phyloP scores from a whole-genome alignment of 2,797 vertebrate species.

The Galaxias olidus region DNA sequence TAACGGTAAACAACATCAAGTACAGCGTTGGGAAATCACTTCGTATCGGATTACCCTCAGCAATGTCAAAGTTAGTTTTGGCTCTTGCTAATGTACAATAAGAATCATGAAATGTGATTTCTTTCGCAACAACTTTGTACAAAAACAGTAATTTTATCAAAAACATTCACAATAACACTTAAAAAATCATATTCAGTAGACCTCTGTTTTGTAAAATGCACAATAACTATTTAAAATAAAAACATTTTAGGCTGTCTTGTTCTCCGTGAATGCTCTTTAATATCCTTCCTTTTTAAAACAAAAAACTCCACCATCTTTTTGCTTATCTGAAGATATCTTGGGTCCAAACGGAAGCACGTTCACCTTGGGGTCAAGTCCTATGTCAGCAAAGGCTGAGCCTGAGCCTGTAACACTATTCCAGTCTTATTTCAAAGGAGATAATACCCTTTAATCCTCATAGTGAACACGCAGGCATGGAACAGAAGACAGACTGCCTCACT shows the following conservation, averaged over 20 bases:
- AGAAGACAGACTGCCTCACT: neutral
- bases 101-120: too few species aligned
- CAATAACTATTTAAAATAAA: too few species aligned
- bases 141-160: too few species aligned
- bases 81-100: too few species aligned
- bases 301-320: too few species aligned
- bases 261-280: too few species aligned
- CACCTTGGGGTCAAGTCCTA: slow-evolving; percentile 34
- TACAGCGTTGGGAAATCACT: neutral
- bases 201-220: too few species aligned
- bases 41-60: neutral
- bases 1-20: slow-evolving; percentile 4
- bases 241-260: too few species aligned
- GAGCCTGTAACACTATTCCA: slow-evolving; percentile 51
- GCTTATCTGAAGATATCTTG: slow-evolving; percentile 2
- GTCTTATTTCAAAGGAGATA: slow-evolving; percentile 54
- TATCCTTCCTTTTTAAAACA: neutral
- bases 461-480: slow-evolving; percentile 1
- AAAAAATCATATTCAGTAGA: too few species aligned
- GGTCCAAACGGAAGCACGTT: slow-evolving; percentile 14
- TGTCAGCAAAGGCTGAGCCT: slow-evolving; percentile 38
- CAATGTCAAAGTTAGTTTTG: too few species aligned
- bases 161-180: too few species aligned
- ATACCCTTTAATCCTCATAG: slow-evolving; percentile 48
- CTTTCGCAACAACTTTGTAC: too few species aligned